phyloP scores from a whole-genome alignment of 1,140 invertebrate genomes.

The Calliopsis andreniformis region DNA sequence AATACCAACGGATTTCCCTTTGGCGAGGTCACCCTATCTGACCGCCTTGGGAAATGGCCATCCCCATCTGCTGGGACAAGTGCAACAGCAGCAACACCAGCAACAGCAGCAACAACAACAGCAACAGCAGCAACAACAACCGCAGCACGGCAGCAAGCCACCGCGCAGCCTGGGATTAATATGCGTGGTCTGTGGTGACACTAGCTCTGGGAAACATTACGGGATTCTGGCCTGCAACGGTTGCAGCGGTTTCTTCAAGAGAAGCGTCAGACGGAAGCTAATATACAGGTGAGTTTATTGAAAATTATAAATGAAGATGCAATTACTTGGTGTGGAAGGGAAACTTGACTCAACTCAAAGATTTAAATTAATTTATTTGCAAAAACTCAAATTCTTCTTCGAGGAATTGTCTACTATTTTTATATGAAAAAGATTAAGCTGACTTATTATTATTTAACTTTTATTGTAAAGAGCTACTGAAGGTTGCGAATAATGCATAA shows the following conservation, averaged over 20 bases:
- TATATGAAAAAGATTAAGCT: no score
- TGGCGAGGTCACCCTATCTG: constrained; percentile 77
- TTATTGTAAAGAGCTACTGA: no score
- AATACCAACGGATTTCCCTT: constrained; percentile 74
- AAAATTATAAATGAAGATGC: no score
- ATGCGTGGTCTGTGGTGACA: constrained; percentile 98
- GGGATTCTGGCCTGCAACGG: constrained; percentile 99
- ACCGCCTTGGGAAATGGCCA: constrained; percentile 78
- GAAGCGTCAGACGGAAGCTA: constrained; percentile 96
- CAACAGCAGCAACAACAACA: constrained; percentile 69
- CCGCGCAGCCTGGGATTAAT: constrained; percentile 85
- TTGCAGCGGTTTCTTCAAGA: constrained; percentile 99
- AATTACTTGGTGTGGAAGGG: no score
- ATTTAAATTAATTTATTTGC: no score
- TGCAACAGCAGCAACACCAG: constrained; percentile 73
- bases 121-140: constrained; percentile 63
- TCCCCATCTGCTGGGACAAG: constrained; percentile 74
- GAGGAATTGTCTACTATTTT: no score
- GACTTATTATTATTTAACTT: no score
- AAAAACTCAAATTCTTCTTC: no score
- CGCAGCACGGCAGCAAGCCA: constrained; percentile 74
- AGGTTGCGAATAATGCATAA: no score
- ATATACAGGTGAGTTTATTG: constrained; percentile 93
- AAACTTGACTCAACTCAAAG: no score
- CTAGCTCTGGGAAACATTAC: constrained; percentile 98